phyloP scores from a whole-genome alignment of 2,113 vertebrate species.

The Labeo rohita region DNA sequence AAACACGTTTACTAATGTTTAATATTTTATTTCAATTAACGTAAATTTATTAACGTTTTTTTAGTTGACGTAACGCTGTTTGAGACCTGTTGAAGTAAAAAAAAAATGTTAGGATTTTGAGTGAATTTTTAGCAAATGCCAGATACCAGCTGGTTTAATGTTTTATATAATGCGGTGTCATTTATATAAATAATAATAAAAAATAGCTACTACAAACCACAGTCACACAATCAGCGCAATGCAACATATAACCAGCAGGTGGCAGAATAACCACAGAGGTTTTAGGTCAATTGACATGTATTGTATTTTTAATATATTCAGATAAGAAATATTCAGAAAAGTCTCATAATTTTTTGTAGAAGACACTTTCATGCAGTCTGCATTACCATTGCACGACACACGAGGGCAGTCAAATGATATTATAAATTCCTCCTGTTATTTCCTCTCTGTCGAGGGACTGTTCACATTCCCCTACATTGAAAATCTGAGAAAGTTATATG shows the following conservation, averaged over 20 bases:
- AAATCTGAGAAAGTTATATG: background rate
- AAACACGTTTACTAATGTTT: background rate
- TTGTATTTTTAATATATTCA: no score
- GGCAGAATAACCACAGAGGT: slow-evolving; percentile 1
- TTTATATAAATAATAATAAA: background rate
- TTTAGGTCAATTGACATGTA: background rate
- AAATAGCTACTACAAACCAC: no score
- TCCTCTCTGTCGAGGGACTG: no score
- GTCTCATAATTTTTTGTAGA: background rate
- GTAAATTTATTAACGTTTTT: background rate
- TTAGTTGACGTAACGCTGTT: no score
- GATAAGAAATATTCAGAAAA: no score
- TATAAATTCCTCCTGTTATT: background rate
- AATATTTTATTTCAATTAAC: background rate
- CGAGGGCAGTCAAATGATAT: background rate
- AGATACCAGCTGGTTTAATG: background rate
- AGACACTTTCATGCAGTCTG: background rate
- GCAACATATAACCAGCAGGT: slow-evolving; percentile 11
- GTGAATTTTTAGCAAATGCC: background rate
- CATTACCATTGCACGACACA: background rate
- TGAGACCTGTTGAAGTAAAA: background rate
- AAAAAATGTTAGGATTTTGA: no score
- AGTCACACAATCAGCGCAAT: background rate
- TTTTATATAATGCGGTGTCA: background rate
- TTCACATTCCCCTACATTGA: background rate